Base-by-base conservation (phyloP, 2,113 vertebrate genomes). In the Oncorhynchus clarkii region DNA sequence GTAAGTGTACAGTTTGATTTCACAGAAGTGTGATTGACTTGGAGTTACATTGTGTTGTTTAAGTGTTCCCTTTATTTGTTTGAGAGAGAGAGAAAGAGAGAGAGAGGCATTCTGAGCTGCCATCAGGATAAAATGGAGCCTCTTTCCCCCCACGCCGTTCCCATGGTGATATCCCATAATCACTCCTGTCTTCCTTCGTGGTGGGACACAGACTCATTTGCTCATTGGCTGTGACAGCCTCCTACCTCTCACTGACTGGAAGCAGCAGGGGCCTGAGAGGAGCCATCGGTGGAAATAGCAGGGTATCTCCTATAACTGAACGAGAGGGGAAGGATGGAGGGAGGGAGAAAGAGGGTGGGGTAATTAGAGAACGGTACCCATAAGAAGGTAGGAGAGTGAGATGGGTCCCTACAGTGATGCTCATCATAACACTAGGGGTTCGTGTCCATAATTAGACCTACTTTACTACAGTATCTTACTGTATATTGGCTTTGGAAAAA, bases 181-280 rank as follows among this genome's bases (percentile, higher is more conserved):
- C 92, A 89, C 91, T 91, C 88, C 81, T 45, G 82, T 86, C 91
- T 93, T 92, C 90, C 87, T 92, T 82, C 88, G 74, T 74, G 45
- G 87, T 71, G 76, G 88, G 89, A 91, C 88, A 75, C 85, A 88
- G 89, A 84, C 92, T 93, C 91, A 90, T 93, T 93, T 94, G 93
- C 94, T 94, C 79, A 93, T 92, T 88, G 90, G 87, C 92, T 92
- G 91, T 91, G 93, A 94, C 93, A 93, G 93, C 89, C 80, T 83
- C 75, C 1, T 85, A 90, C 93, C 92, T 67, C 14, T 54, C 16
- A n/a, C 92, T 92, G 94, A 94, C 90, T 85, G 88, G 86, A 87
- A 83, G 39, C 89, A 86, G 92, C 89, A 86, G 87, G 90, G 85
- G 90, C 89, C 91, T 89, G 84, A 91, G 91, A 82, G 86, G 88